Evolutionary conservation across 2,888 invertebrate genomes (phyloP).

Genomic region (Meandrusa payeni): DNA sequence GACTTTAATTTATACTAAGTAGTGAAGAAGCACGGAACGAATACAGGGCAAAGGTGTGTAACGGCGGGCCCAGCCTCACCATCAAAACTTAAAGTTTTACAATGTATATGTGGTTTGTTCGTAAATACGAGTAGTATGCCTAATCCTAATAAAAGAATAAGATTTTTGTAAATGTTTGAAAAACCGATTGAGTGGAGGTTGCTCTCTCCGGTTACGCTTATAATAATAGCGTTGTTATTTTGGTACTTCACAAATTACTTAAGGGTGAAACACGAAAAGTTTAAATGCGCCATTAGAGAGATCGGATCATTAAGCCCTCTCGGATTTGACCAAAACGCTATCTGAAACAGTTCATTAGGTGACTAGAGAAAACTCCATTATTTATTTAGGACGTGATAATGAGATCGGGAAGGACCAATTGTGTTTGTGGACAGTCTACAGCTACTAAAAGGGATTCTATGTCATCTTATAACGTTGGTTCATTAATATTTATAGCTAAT

Average conservation of each 20-base stretch:
- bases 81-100: no score
- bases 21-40: no score
- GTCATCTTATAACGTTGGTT: neutral
- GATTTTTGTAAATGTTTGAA: no score
- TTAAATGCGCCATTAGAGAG: slow-evolving; percentile 15
- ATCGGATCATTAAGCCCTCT: slow-evolving; percentile 13
- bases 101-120: no score
- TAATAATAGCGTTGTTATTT: slow-evolving; percentile 5
- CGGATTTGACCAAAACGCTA: slow-evolving; percentile 10
- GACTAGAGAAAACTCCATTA: slow-evolving; percentile 15
- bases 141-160: no score
- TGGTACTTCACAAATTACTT: slow-evolving; percentile 10
- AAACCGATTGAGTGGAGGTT: no score
- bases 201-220: no score
- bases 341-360: slow-evolving; percentile 17
- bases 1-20: no score
- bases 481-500: slow-evolving; percentile 7
- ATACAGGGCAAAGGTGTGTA: no score
- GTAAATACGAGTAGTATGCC: no score
- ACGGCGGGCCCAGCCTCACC: no score
- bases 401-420: slow-evolving; percentile 13
- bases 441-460: slow-evolving; percentile 7
- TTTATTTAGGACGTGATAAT: slow-evolving; percentile 21
- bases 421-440: slow-evolving; percentile 4
- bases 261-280: slow-evolving; percentile 5